Evolutionary conservation across 2,113 vertebrate species (phyloP).

Genomic region (Plestiodon gilberti): DNA sequence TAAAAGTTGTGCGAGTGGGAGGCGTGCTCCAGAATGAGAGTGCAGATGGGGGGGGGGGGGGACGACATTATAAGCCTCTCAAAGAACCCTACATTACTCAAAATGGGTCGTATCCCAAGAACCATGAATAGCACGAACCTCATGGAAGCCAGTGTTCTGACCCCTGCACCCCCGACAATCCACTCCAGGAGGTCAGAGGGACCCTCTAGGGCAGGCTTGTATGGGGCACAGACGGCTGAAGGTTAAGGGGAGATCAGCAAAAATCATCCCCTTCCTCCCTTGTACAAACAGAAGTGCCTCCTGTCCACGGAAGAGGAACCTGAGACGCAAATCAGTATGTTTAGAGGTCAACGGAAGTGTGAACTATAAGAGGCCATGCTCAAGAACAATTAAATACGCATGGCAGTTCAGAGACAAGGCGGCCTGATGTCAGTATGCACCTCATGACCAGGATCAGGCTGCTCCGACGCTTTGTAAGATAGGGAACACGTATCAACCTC

Average conservation of each 20-base stretch:
- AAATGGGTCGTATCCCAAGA: neutral
- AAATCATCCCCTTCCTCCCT: too few species aligned
- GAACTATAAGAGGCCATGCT: neutral
- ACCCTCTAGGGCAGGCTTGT: too few species aligned
- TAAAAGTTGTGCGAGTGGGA: neutral
- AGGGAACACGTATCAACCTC: too few species aligned
- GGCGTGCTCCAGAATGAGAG: neutral
- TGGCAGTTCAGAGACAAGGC: neutral
- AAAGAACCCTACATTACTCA: neutral
- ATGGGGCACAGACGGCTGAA: too few species aligned
- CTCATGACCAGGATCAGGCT: neutral
- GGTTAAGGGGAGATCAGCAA: too few species aligned
- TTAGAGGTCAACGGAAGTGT: neutral
- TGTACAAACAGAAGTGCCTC: too few species aligned
- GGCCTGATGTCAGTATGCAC: neutral
- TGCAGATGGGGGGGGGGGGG: neutral
- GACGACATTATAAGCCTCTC: neutral
- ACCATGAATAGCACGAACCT: too few species aligned
- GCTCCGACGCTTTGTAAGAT: neutral
- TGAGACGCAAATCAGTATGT: too few species aligned
- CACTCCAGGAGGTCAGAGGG: too few species aligned
- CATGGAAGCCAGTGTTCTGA: too few species aligned
- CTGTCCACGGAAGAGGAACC: too few species aligned
- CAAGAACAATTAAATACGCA: neutral
- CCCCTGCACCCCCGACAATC: too few species aligned